Base-by-base conservation (phyloP, 2,797 vertebrate genomes). In the Helarctos malayanus region DNA sequence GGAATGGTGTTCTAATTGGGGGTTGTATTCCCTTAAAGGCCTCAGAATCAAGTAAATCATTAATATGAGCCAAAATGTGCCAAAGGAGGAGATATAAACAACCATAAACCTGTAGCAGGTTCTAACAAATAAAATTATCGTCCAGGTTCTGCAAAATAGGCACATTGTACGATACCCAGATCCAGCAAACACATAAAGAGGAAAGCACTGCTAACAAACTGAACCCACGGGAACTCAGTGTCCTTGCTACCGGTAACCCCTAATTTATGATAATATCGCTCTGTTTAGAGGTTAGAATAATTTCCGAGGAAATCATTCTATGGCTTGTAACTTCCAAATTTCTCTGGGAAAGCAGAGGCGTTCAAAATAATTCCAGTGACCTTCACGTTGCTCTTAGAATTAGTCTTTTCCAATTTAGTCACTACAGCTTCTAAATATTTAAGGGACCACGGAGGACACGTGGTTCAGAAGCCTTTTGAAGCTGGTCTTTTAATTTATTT, bases 401-500 rank as follows among this genome's bases (percentile, higher is more conserved):
- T 14, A 11, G 23, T 79, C 93, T 93, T 83, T 71, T 80, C 88
- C 80, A 65, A 3, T 54, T 65, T 57, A 38, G n/a, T 82, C 57
- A 54, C 38, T 3, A 35, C 29, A 19, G 35, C 41, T 65, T 85
- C 56, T 81, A 65, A 87, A 59, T 82, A 82, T 79, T 63, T 57
- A 85, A 71, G 80, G 84, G 13, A 38, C 15, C 23, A 10, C n/a
- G 14, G 73, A 69, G 47, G 47, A 61, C 35, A 49, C 3, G 0
- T 1, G 54, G 25, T 41, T 78, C 49, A 38, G 32, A 95, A 75
- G 11, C 49, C 59, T 75, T 87, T 85, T 56, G 61, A 95, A 94
- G 76, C 59, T 10, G 21, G 63, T 38, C 29, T 83, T 84, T 90
- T 71, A 41, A 65, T 90, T 87, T 86, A 59, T 94, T 95, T 91